phyloP scores from a whole-genome alignment of 2,888 invertebrate genomes.

The Melinopterus prodromus region DNA sequence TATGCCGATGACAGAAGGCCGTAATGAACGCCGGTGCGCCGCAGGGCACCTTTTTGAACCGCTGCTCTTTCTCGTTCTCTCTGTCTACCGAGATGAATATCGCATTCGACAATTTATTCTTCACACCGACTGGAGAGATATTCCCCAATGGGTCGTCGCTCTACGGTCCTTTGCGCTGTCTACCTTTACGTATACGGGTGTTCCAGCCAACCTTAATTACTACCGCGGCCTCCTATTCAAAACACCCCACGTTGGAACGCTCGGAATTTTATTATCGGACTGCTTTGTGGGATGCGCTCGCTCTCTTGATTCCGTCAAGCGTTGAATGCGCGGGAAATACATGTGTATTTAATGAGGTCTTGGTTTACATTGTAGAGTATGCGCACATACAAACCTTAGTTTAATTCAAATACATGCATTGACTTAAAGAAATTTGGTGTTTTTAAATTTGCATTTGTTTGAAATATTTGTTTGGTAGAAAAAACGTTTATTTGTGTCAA shows the following conservation, averaged over 20 bases:
- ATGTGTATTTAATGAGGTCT: background rate
- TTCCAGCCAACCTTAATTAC: background rate
- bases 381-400: too few relatives aligned
- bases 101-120: background rate
- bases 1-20: constrained; percentile 4
- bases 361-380: background rate
- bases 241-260: background rate
- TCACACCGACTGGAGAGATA: background rate
- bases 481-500: too few relatives aligned
- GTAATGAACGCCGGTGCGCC: background rate
- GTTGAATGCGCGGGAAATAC: background rate
- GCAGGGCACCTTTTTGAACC: background rate
- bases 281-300: background rate
- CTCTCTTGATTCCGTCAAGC: background rate
- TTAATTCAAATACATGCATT: too few relatives aligned
- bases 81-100: background rate
- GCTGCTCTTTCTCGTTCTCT: background rate
- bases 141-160: background rate
- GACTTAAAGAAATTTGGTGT: too few relatives aligned
- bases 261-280: background rate
- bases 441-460: too few relatives aligned
- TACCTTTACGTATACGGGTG: background rate
- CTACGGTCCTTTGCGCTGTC: background rate
- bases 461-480: too few relatives aligned
- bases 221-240: background rate